A percentile compares a stretch with the other conserved stretches of the same genome.
Conservation (phyloP, 2,797 vertebrate genomes). For the Mus minutoides region DNA sequence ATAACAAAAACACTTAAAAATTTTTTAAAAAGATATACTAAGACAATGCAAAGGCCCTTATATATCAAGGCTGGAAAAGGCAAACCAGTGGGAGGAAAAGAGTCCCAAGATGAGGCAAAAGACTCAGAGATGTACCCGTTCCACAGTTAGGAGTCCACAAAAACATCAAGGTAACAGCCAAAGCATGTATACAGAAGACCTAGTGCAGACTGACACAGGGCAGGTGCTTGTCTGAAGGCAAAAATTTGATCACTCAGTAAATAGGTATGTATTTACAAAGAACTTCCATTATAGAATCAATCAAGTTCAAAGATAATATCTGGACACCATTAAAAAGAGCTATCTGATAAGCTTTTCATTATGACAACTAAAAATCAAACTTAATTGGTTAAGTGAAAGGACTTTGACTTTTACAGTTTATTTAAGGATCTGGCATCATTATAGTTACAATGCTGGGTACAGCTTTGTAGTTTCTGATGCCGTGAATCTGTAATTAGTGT, state of each 20-base stretch:
- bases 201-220: too few relatives aligned
- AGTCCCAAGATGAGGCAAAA: neutral
- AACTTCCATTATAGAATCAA: neutral
- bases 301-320: neutral
- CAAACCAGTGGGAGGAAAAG: neutral
- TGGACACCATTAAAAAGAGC: neutral
- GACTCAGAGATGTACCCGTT: neutral
- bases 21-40: neutral
- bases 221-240: neutral
- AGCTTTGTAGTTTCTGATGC: neutral
- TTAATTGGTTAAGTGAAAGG: neutral
- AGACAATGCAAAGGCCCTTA: neutral
- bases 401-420: conserved; percentile 48
- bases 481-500: neutral
- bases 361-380: conserved; percentile 11
- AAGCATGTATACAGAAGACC: too few relatives aligned
- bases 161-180: neutral
- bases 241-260: neutral
- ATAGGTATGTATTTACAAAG: neutral
- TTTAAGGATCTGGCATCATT: neutral
- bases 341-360: conserved; percentile 34
- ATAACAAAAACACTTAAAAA: neutral
- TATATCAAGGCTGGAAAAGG: neutral
- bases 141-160: neutral
- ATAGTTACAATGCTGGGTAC: neutral